These are phyloP conservation scores for Phalacrocorax brasilianus DNA, from an alignment of 2,113 vertebrate genomes.

Conservation along the genomic window DNA sequence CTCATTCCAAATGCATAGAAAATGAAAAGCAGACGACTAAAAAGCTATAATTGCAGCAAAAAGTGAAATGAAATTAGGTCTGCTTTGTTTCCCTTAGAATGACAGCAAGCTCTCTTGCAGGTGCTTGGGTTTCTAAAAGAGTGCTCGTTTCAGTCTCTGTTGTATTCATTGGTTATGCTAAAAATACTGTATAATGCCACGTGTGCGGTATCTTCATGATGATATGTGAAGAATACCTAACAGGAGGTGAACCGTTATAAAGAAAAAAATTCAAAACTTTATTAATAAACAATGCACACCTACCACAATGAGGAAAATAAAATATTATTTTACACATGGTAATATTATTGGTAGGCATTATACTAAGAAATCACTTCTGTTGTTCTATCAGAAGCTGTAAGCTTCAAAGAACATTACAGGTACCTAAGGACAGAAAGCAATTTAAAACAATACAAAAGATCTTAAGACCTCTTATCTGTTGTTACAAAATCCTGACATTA, in stretches of 20 bases:
- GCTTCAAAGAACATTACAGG: not conserved
- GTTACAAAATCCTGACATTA: not conserved
- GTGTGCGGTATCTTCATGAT: not conserved
- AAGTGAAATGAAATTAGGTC: not conserved
- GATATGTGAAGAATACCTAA: not conserved
- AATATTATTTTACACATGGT: not conserved
- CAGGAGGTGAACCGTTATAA: not conserved
- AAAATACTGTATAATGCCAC: not conserved
- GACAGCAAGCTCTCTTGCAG: not conserved
- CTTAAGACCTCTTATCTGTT: not conserved
- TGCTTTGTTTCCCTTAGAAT: not conserved
- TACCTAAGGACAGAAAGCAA: not conserved
- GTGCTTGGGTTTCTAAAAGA: not conserved
- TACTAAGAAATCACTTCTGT: not conserved
- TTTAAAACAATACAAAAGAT: not conserved
- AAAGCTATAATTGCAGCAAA: not conserved
- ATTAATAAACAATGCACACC: not conserved
- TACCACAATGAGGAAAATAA: not conserved
- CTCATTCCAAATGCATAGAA: not conserved
- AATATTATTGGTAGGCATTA: accelerated
- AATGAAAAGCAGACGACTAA: not conserved
- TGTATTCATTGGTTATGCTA: not conserved
- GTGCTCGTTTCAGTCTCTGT: not conserved
- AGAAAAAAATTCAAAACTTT: not conserved
- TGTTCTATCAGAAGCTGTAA: not conserved